Evolutionary conservation across 35 echinoderm and acorn worm species (phyloP).

Genomic region (Apostichopus japonicus): DNA sequence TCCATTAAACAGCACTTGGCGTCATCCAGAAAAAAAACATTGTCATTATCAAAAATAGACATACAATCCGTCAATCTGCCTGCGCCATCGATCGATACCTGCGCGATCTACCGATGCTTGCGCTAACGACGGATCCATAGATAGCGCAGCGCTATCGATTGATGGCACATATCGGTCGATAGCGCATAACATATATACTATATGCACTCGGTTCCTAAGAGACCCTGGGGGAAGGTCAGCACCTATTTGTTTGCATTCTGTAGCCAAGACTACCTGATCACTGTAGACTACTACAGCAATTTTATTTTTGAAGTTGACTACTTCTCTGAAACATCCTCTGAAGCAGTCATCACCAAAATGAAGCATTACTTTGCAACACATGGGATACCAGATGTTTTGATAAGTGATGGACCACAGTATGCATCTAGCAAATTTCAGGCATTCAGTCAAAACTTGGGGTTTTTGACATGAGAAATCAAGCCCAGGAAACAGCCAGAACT

Average conservation of each 20-base stretch:
- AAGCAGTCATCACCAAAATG: background rate
- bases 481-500: no score
- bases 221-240: slow-evolving; percentile 34
- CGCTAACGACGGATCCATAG: no score
- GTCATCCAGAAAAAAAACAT: no score
- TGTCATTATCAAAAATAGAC: no score
- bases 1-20: no score
- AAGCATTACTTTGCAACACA: background rate
- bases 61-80: no score
- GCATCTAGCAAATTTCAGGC: background rate
- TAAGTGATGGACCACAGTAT: background rate
- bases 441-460: background rate
- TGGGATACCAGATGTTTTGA: background rate
- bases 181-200: no score
- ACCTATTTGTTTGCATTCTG: background rate
- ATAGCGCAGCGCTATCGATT: no score
- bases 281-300: slow-evolving; percentile 35
- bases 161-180: no score
- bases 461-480: background rate
- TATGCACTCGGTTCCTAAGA: slow-evolving; percentile 3
- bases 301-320: slow-evolving; percentile 33
- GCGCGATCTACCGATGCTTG: no score
- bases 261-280: slow-evolving; percentile 24
- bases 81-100: no score
- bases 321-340: background rate